Base-by-base conservation (phyloP, 2,888 invertebrate genomes). In the Eilema depressum region DNA sequence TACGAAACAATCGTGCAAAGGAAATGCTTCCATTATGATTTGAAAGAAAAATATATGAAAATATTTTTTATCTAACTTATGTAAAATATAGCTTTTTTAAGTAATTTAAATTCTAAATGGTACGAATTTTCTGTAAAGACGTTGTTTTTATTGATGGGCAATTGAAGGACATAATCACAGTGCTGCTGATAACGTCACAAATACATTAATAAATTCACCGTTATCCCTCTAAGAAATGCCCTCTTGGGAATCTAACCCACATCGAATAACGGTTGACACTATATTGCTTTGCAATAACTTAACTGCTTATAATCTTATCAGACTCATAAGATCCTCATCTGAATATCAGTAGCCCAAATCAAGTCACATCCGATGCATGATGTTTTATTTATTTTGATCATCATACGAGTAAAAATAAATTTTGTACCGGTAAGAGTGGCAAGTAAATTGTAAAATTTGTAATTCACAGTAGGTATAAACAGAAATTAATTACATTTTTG, bases 1-100 rank as follows among this genome's bases (percentile, higher is more conserved):
- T 81, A 82, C 76, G 76, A 82, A 85, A 78, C 75, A 78, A 77
- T 76, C 66, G 74, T 75, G 63, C 62, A 62, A 33, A 77, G 82
- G 80, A 81, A 81, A 82, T 76, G 75, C 71, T 71, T 68, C 75
- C 71, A 79, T 81, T 81, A 81, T 70, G 69, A 53, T 69, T 75
- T 75, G 63, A 69, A 47, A 28, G 68, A 63, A 75, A 59, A 53
- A 25, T 11, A 17, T 25, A 57, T 33, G 28, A 47, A 47, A 20
- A 20, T 47, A 47, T 47, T 53, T 53, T 53, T n/a, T n/a, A n/a
- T 10, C 20, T 20, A 20, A 5, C 17, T 20, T 1, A 47, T 47
- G n/a, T 8, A 10, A 53, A 53, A 53, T 53, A 8, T 8, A 53
- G 20, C 20, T 20, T 47, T 47, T 41, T 20, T 47, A 20, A 7